Base-by-base conservation (phyloP, 2,113 vertebrate species). In the Sminthopsis crassicaudata region DNA sequence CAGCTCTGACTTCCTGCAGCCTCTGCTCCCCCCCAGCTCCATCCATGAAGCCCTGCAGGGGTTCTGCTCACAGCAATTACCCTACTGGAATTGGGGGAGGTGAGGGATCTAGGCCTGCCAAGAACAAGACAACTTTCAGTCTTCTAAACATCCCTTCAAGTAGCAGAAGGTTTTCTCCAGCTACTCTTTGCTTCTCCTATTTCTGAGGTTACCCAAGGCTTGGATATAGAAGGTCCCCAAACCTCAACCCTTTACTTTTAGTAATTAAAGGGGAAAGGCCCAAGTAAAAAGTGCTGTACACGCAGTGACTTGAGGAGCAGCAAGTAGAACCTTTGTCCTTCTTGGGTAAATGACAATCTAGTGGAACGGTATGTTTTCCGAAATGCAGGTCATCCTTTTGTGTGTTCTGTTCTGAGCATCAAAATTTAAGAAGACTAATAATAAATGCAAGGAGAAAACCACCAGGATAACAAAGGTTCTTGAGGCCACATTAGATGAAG, bases 121-220 rank as follows among this genome's bases (percentile, higher is more conserved):
- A 24, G 91, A 76, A 8, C 46, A 51, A 55, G 52, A 51, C 46
- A 19, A n/a, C 9, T 48, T 46, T 30, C 16, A 22, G 46, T 7
- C 52, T 22, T 57, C 8, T 60, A 95, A 51, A 6, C 46, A n/a
- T 46, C 4, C 48, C 91, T 91, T 76, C 2, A 90, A 48, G 48
- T 23, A 42, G 60, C 48, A 60, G 48, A 22, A 88, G 27, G 36
- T 48, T 50, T 90, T 16, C 92, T 53, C 48, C 7, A 8, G 51
- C 36, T 60, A 23, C n/a, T 60, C 46, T 10, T 16, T 48, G 11
- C 46, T 60, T 54, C 90, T 53, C 55, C 46, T 0, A 0, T 26
- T 27, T 95, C 84, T 54, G 90, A 97, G 95, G 94, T 97, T 95
- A 94, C 50, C 84, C 93, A 88, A 93, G 94, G 93, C 12, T 90